phyloP scores from a whole-genome alignment of 2,113 vertebrate genomes.

The Zeus faber region DNA sequence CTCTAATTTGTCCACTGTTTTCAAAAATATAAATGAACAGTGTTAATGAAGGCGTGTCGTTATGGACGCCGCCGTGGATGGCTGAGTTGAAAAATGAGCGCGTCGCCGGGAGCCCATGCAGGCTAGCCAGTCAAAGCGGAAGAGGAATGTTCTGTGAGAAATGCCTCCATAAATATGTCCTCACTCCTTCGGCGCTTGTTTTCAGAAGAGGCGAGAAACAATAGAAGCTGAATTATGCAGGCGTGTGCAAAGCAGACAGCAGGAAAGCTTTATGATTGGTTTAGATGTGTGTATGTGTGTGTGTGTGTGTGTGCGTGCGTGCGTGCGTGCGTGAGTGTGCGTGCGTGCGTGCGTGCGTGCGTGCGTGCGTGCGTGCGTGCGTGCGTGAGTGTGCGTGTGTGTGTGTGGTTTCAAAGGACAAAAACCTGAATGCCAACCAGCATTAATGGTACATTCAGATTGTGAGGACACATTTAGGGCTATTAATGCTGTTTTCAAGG shows the following conservation, averaged over 20 bases:
- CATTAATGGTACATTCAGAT: too few relatives aligned
- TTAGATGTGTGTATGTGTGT: too few relatives aligned
- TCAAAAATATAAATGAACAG: slow-evolving; percentile 11
- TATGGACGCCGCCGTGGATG: slow-evolving; percentile 12
- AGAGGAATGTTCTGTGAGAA: slow-evolving; percentile 46
- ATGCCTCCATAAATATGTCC: slow-evolving; percentile 59
- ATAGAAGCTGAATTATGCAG: slow-evolving; percentile 38
- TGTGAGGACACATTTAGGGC: too few relatives aligned
- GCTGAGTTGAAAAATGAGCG: slow-evolving; percentile 25
- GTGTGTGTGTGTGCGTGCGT: too few relatives aligned
- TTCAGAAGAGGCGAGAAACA: slow-evolving; percentile 30
- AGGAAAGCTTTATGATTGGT: slow-evolving; percentile 50
- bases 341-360: too few relatives aligned
- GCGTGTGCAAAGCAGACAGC: slow-evolving; percentile 47
- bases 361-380: too few relatives aligned
- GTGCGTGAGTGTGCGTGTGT: too few relatives aligned
- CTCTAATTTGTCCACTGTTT: too few relatives aligned
- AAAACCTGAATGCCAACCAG: too few relatives aligned
- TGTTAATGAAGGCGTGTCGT: not conserved
- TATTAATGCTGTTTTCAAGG: too few relatives aligned
- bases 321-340: too few relatives aligned
- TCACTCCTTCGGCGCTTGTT: slow-evolving; percentile 35
- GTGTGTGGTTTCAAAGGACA: too few relatives aligned
- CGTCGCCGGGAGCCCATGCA: slow-evolving; percentile 22
- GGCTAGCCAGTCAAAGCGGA: slow-evolving; percentile 29